Percentiles rank a stretch among this genome's conserved stretches.
phyloP scores from a whole-genome alignment of 2,888 invertebrate genomes.

The Thereva unica region DNA sequence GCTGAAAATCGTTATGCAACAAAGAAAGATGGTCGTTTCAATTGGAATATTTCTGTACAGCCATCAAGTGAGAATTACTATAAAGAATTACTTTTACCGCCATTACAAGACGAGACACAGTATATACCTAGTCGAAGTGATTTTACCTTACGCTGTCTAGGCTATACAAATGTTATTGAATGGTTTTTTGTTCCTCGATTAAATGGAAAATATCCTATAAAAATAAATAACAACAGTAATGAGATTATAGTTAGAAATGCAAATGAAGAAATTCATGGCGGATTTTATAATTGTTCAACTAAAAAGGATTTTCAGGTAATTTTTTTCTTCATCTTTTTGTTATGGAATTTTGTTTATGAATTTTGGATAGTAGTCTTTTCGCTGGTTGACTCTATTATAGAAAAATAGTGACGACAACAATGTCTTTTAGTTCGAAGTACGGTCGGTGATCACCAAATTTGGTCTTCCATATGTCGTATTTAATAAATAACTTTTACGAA shows the following conservation, averaged over 20 bases:
- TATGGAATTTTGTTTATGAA: not conserved
- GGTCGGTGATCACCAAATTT: no score
- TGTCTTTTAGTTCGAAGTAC: no score
- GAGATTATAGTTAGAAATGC: constrained; percentile 50
- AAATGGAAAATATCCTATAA: constrained; percentile 45
- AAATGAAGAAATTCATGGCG: constrained; percentile 50
- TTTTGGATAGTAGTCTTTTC: no score
- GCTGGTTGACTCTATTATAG: no score
- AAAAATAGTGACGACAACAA: no score
- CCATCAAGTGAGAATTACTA: constrained; percentile 25
- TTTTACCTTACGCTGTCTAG: constrained; percentile 51
- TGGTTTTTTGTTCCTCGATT: constrained; percentile 51
- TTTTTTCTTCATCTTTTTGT: constrained; percentile 5
- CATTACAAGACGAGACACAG: constrained; percentile 52
- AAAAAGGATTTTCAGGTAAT: constrained; percentile 49
- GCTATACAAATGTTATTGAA: constrained; percentile 49
- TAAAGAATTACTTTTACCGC: constrained; percentile 49
- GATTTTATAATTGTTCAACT: constrained; percentile 53
- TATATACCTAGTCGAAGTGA: constrained; percentile 50
- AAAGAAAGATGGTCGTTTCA: constrained; percentile 53
- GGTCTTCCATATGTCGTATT: no score
- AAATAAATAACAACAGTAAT: constrained; percentile 52
- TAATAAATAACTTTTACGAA: no score
- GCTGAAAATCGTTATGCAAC: constrained; percentile 60
- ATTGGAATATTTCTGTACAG: constrained; percentile 46